Evolutionary conservation across 2,113 vertebrate genomes (phyloP), one percentile per base, ranked within the genome.

Genomic region (Clupea harengus): DNA sequence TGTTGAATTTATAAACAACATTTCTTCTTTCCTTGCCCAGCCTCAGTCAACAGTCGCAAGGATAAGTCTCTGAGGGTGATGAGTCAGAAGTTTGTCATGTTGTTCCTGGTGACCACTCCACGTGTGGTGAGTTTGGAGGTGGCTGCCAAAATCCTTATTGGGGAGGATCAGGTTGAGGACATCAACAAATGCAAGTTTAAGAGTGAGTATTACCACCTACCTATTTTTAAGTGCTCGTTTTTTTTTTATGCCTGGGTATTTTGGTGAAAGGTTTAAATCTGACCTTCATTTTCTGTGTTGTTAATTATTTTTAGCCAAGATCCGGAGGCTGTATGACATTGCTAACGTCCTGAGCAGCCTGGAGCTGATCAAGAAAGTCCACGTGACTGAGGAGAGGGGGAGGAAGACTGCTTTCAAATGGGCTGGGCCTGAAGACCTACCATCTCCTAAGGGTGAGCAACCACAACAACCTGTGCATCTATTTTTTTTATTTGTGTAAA

Each of bases 51-150:
- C 84, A 97, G 97, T 88, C 96, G 97, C 88, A 99, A 99, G 91
- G 97, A 99, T 93, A 99, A 99, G 88, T 99, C 98, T 84, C 93
- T 99, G 89, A 92, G 97, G 85, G 97, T 99, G 88, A 98, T 99
- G 97, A 99, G 97, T 92, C 98, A 99, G 94, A 98, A 99, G 92
- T 99, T 99, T 89, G 97, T 99, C 89, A 99, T 99, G 98, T 93
- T 99, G 45, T 99, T 99, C 91, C 95, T 99, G 89, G 97, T 99
- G 81, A 98, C 97, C 0, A 93, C 91, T 28, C 96, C 97, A 81
- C 96, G 96, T 7, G 94, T 97, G 88, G 97, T 99, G 80, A 99
- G 96, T 90, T 94, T 99, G 83, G 98, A 99, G 83, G 91, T 97
- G 22, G 98, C 98, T 52, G 98, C 98, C 78, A 98, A 97, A 95